A percentile compares a stretch with the other conserved stretches of the same genome.
Evolutionary conservation across 1,140 invertebrate species (phyloP).

Genomic region (Ganaspis sp.): DNA sequence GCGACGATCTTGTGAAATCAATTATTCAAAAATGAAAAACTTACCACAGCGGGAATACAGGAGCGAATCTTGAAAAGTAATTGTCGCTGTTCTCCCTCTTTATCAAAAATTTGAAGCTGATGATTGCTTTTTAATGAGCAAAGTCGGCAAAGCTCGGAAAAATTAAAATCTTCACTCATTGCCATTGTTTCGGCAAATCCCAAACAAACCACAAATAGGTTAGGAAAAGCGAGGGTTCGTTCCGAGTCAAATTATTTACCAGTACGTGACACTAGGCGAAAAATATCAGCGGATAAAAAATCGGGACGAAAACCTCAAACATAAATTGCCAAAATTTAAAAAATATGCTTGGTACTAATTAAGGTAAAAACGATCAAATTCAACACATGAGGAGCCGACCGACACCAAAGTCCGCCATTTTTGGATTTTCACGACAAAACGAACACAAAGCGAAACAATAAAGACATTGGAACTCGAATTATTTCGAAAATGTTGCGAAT

Average conservation of each 20-base stretch:
- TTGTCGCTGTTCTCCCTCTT: constrained; percentile 82
- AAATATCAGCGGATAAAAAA: background rate
- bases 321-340: background rate
- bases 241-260: background rate
- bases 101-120: constrained; percentile 82
- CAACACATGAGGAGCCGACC: constrained; percentile 28
- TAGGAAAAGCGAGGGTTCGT: background rate
- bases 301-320: background rate
- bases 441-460: background rate
- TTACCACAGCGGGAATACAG: constrained; percentile 81
- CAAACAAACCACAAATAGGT: constrained; percentile 36
- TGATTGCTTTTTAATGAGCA: constrained; percentile 82
- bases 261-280: background rate
- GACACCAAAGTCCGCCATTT: constrained; percentile 8
- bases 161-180: constrained; percentile 82
- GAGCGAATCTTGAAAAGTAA: constrained; percentile 82
- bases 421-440: background rate
- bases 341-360: background rate
- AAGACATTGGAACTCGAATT: background rate
- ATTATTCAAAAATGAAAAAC: constrained; percentile 55
- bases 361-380: background rate
- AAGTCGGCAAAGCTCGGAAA: constrained; percentile 82
- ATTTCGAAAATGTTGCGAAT: background rate
- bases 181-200: constrained; percentile 74
- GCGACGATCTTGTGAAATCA: background rate